phyloP scores from a whole-genome alignment of 2,888 invertebrate species.

The Apamea monoglypha region DNA sequence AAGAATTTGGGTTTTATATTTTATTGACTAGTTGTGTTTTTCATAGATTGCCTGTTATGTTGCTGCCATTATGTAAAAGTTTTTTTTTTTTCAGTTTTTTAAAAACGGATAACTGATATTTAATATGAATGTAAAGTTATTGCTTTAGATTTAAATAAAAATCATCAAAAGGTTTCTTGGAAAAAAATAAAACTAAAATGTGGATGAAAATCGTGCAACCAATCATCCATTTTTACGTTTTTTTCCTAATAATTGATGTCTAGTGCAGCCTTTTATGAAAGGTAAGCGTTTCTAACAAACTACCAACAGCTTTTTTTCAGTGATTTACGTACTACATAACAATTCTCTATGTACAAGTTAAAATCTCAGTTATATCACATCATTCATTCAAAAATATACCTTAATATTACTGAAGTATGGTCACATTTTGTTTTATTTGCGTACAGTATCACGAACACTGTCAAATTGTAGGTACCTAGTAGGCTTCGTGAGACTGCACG shows the following conservation, averaged over 20 bases:
- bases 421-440: constrained; percentile 63
- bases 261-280: constrained; percentile 55
- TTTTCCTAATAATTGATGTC: constrained; percentile 44
- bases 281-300: constrained; percentile 67
- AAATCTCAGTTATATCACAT: constrained; percentile 87
- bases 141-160: background rate
- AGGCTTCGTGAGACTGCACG: constrained; percentile 29
- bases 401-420: constrained; percentile 70
- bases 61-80: background rate
- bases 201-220: constrained; percentile 41
- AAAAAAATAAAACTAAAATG: too few species aligned
- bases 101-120: background rate
- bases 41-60: background rate
- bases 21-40: constrained; percentile 13
- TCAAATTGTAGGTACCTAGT: background rate
- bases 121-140: background rate
- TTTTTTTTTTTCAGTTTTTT: background rate
- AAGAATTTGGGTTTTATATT: background rate
- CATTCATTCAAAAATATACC: constrained; percentile 87
- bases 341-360: constrained; percentile 82
- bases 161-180: background rate
- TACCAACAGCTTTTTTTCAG: constrained; percentile 69
- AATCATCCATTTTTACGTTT: constrained; percentile 1
- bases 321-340: constrained; percentile 83
- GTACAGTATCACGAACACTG: constrained; percentile 30